Evolutionary conservation across 2,113 vertebrate genomes (phyloP), one percentile per base, ranked within the genome.

Genomic region (Pelusios castaneus): DNA sequence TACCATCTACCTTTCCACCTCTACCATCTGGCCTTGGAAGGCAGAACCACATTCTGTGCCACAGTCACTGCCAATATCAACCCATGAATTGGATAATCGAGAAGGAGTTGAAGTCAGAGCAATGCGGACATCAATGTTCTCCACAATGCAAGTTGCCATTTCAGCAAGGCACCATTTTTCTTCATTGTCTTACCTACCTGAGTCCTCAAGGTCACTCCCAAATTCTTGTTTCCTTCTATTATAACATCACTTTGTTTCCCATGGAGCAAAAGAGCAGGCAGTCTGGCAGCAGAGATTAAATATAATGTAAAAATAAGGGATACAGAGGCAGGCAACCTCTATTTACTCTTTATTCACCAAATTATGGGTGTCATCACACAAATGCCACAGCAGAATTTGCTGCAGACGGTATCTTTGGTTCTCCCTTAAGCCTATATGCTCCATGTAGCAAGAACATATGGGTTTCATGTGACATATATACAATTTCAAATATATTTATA

Each of bases 11-110:
- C 88, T 2, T 41, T 89, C 1, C 19, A 21, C 6, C 10, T 58
- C 84, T 54, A 22, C 25, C 55, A 47, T 34, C 4, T 55, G 10
- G 10, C 25, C 73, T 78, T 13, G 13, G 16, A 58, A 14, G 51
- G 34, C 21, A 38, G 6, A 89, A 76, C 75, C 67, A 3, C 17
- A 80, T 14, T 1, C 1, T 6, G 5, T 0, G 0, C 25, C 56
- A 85, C 51, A 84, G 80, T 17, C 8, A 51, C 45, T 87, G 76
- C 45, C 25, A 81, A 31, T 4, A 24, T 4, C 43, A 10, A 17
- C 60, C 79, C 45, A 19, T 87, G 75, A 80, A 92, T 0, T 43
- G n/a, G 27, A 12, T 2, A 77, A 38, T 21, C 12, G 14, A 80
- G 9, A 6, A 78, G 78, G 34, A 3, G n/a, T 2, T 19, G 3